These are phyloP conservation scores for Notamacropus eugenii DNA, from an alignment of 2,797 vertebrate species.

Conservation along the genomic window DNA sequence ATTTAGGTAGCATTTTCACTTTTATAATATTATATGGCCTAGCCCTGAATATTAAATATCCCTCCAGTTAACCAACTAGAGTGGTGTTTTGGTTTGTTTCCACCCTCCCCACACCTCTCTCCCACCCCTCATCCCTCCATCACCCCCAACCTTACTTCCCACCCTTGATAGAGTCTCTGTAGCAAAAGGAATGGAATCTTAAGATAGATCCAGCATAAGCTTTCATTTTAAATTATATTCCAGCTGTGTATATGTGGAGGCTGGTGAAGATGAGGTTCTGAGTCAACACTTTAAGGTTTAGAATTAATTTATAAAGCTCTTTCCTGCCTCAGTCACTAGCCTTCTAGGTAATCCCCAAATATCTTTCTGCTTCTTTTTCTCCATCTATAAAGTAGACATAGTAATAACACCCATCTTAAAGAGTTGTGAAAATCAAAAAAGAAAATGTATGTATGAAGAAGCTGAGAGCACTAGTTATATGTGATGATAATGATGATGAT, in stretches of 20 bases:
- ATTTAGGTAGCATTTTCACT: not conserved
- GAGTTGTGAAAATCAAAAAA: not conserved
- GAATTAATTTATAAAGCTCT: not conserved
- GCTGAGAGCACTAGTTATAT: not conserved
- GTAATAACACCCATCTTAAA: not conserved
- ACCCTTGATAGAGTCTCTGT: not conserved
- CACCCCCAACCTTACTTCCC: no score
- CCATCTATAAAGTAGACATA: not conserved
- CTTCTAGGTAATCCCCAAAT: not conserved
- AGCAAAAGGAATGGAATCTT: not conserved
- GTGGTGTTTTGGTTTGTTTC: not conserved
- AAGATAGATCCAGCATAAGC: not conserved
- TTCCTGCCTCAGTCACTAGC: not conserved
- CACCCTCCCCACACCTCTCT: no score
- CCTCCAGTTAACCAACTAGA: not conserved
- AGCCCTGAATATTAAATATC: not conserved
- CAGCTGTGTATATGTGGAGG: not conserved
- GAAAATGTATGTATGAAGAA: not conserved
- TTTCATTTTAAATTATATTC: not conserved
- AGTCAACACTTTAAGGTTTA: not conserved
- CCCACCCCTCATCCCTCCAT: no score
- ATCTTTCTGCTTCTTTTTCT: not conserved
- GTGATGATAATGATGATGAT: not conserved
- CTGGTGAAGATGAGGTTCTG: not conserved
- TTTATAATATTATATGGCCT: no score